Evolutionary conservation across 2,113 vertebrate genomes (phyloP), one percentile per base, ranked within the genome.

Genomic region (Lamprotornis superbus): DNA sequence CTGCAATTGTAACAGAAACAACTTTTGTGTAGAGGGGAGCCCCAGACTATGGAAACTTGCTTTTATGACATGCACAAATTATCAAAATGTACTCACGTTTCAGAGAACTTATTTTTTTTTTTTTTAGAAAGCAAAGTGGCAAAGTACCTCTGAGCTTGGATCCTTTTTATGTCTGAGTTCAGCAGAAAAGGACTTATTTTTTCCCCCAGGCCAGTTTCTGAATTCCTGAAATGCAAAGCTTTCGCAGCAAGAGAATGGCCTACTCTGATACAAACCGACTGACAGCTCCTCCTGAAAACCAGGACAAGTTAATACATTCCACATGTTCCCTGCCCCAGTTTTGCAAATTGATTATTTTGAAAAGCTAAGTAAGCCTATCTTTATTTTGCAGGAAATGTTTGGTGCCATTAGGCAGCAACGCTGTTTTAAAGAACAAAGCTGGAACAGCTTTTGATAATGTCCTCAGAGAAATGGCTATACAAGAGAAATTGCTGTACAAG

Each of bases 311-410:
- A 96, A 96, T 87, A 92, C 82, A 78, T 95, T 90, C 88, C 90
- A 90, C 90, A 87, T 96, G 83, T 90, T 93, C 90, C 52, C 79
- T 93, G 95, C 78, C 92, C 96, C 79, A 87, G 79, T 96, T 96
- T 88, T 94, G 56, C 79, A 71, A 83, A 95, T 46, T 70, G 82
- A 92, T 96, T 96, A 64, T 95, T 95, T 96, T 93, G 92, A 95
- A 94, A 95, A 90, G 88, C 80, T 30, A 83, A 90, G 87, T 77
- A 74, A 93, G 68, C 82, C 82, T 96, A 68, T 96, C 96, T 96
- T 95, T 95, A 95, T 96, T 96, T 96, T 92, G 82, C 83, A 93
- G 94, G 95, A 94, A 92, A 74, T 95, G 83, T 94, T 96, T 96
- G 95, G 82, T 96, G 88, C 93, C 90, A 81, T 96, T 92, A 96